phyloP scores from a whole-genome alignment of 2,888 invertebrate species.

The Tromatobia lineatoria region DNA sequence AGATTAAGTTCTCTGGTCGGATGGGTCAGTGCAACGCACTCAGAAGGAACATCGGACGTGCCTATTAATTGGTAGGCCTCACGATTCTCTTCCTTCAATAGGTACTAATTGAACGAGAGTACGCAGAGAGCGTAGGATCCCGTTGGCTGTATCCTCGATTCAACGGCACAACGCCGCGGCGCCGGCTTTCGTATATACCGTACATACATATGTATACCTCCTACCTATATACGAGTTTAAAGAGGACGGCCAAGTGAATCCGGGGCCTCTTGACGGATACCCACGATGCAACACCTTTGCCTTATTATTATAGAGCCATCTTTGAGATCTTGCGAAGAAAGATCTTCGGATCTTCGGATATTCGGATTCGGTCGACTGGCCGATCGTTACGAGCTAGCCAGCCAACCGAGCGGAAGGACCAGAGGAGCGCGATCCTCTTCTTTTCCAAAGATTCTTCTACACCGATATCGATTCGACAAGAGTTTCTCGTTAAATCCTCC shows the following conservation, averaged over 20 bases:
- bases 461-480: conserved; percentile 32
- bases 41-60: conserved; percentile 32
- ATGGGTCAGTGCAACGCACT: conserved; percentile 14
- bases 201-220: too few relatives aligned
- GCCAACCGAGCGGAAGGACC: conserved; percentile 34
- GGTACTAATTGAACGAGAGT: conserved; percentile 63
- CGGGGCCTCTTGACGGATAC: conserved; percentile 37
- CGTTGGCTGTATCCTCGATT: conserved; percentile 34
- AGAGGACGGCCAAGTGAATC: too few relatives aligned
- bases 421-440: conserved; percentile 56
- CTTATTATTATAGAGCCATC: conserved; percentile 64
- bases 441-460: conserved; percentile 54
- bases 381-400: conserved; percentile 1
- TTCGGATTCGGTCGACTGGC: conserved; percentile 12
- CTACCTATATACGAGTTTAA: too few relatives aligned
- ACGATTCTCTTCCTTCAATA: conserved; percentile 59
- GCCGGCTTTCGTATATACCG: neutral
- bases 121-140: conserved; percentile 42
- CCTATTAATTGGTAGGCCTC: conserved; percentile 59
- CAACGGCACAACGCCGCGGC: neutral
- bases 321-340: conserved; percentile 41
- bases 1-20: conserved; percentile 27
- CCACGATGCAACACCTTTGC: too few relatives aligned
- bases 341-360: conserved; percentile 21
- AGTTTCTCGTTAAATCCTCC: conserved; percentile 44